Base-by-base conservation (phyloP, 2,113 vertebrate genomes). In the Panurus biarmicus region DNA sequence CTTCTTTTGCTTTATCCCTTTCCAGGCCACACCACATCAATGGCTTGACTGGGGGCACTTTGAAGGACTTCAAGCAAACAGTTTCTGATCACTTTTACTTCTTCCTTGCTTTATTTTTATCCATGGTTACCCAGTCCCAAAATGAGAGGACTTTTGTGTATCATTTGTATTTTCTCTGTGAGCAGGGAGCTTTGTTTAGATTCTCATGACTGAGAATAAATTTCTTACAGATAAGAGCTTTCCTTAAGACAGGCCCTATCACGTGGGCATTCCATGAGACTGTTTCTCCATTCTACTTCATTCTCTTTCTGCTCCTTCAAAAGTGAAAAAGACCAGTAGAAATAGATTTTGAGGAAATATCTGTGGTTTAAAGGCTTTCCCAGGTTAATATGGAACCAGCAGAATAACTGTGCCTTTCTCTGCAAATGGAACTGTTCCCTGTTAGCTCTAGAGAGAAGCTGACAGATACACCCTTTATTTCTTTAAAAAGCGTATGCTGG, bases 21-120 rank as follows among this genome's bases (percentile, higher is more conserved):
- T 89, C 71, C 66, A 60, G 71, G 82, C 70, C 54, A 65, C 22
- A 82, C 57, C 80, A 93, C 44, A 73, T 84, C 81, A 92, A 44
- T 65, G 71, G 40, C 75, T 96, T 92, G 61, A 54, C 57, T 84
- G 42, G 67, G 10, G 61, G 53, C 72, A 58, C 28, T 21, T 74
- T 47, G 73, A 85, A 87, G 22, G 29, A 76, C 51, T 70, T 91
- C 72, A 89, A 87, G 70, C 26, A 70, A 96, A 71, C 16, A 64
- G 33, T 91, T 24, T 5, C 61, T 89, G 53, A 86, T 83, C 79
- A 65, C 65, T 93, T 66, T 51, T 47, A 17, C 29, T 71, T 85
- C 66, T 83, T 83, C 40, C 65, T 94, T 69, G 38, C 64, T 89
- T 85, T 65, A 62, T 96, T 96, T 95, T 90, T 94, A 62, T 78